Evolutionary conservation across 2,888 invertebrate genomes (phyloP), one percentile per base, ranked within the genome.

Genomic region (Anarsia innoxiella): DNA sequence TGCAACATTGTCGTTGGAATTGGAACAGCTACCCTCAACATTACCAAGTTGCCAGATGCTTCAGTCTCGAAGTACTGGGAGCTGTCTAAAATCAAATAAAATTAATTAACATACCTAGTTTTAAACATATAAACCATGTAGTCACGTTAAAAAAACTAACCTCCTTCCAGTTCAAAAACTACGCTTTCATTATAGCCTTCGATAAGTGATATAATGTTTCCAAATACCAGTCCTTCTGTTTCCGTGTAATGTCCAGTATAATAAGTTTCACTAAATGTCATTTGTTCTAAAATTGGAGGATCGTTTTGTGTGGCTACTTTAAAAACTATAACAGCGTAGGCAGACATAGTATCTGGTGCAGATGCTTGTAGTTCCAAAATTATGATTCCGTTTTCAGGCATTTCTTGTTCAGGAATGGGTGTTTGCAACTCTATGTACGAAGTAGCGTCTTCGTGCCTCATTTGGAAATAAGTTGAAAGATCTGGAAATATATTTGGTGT

Each of bases 231-330:
- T 2, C 55, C 53, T 4, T 5, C 42, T 3, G 26, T 14, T 30
- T 40, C 48, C 9, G 45, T 44, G 35, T 56, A 64, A 9, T 43
- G 36, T 6, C 65, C 66, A 2, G 52, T 51, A 39, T 64, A 66
- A 37, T 48, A 62, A 3, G 53, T 15, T 31, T 27, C 12, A 27
- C 12, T 27, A 3, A 27, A 27, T 3, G 3, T n/a, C n/a, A 19
- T 3, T 19, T 19, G 19, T 9, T 5, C n/a, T 9, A 27, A 11
- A 12, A 11, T 12, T 27, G 12, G 9, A 12, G 12, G 3, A 25
- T 25, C 45, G 2, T 33, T 43, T 1, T 48, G 39, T 9, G 14
- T 36, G 2, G 41, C 19, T 14, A 52, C 31, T 38, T 53, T 44
- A 10, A 65, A 31, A 23, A 63, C 52, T 15, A 63, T 36, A 10